Evolutionary conservation across 2,113 vertebrate genomes (phyloP).

Genomic region (Psilopsiagon aymara): DNA sequence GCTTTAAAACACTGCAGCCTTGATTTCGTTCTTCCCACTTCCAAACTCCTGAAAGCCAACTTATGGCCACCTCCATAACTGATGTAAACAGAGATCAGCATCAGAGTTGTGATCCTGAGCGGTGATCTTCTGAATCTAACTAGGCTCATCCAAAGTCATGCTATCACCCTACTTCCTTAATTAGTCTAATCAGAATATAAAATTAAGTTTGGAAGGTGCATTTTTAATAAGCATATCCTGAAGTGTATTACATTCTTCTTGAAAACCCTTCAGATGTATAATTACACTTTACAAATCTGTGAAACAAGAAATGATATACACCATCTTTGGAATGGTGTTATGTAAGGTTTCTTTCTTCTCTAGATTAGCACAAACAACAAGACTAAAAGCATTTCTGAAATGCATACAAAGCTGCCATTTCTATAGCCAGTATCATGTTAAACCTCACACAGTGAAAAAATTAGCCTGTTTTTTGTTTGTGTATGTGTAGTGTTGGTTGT

Average conservation of each 20-base stretch:
- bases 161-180: not conserved
- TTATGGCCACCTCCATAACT: not conserved
- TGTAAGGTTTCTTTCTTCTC: not conserved
- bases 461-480: not conserved
- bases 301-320: not conserved
- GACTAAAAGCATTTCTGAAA: constrained; percentile 20
- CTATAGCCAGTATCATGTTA: not conserved
- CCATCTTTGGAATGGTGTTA: not conserved
- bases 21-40: not conserved
- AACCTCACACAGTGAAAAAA: not conserved
- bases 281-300: not conserved
- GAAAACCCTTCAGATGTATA: not conserved
- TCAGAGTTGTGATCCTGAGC: not conserved
- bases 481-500: not conserved
- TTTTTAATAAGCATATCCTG: constrained; percentile 25
- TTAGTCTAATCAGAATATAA: not conserved
- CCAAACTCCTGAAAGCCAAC: not conserved
- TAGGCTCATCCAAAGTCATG: not conserved
- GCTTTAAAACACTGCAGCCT: not conserved
- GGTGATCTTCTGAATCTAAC: not conserved
- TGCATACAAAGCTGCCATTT: not conserved
- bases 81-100: not conserved
- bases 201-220: not conserved
- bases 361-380: not conserved
- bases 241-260: not conserved